A percentile compares a stretch with the other conserved stretches of the same genome.
Evolutionary conservation across 2,888 invertebrate genomes (phyloP).

Genomic region (Parasteatoda lunata): DNA sequence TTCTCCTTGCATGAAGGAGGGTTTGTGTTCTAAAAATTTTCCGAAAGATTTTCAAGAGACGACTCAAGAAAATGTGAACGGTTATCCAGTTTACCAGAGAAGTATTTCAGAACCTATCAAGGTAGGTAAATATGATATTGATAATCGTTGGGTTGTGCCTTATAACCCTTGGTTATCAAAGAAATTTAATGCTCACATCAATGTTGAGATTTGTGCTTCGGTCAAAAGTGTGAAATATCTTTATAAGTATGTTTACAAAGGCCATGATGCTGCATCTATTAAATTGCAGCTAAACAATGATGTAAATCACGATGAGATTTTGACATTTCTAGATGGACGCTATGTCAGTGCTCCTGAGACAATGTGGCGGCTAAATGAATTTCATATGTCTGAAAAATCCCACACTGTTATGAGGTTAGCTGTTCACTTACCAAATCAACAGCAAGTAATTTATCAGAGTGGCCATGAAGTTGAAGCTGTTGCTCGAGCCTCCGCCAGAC

Average conservation of each 20-base stretch:
- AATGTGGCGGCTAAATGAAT: constrained; percentile 66
- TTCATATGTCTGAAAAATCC: constrained; percentile 71
- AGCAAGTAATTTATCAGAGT: constrained; percentile 68
- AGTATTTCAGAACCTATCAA: background rate
- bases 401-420: constrained; percentile 72
- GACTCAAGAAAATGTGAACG: too few species aligned
- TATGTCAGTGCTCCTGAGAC: constrained; percentile 51
- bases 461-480: constrained; percentile 67
- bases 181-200: background rate
- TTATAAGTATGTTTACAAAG: too few species aligned
- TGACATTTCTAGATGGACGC: constrained; percentile 6
- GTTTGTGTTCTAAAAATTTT: constrained; percentile 7
- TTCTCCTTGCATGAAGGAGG: constrained; percentile 6
- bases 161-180: constrained; percentile 4
- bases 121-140: background rate
- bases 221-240: too few species aligned
- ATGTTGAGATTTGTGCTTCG: too few species aligned
- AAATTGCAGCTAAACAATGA: background rate
- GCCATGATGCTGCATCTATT: background rate
- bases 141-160: constrained; percentile 13
- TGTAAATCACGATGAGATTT: constrained; percentile 43
- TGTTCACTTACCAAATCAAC: constrained; percentile 72
- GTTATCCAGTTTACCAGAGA: too few species aligned
- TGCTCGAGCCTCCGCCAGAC: constrained; percentile 5
- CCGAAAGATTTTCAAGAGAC: too few species aligned